These are phyloP conservation scores for Neodontobutis hainanensis DNA, from an alignment of 2,113 vertebrate genomes.

Conservation along the genomic window DNA sequence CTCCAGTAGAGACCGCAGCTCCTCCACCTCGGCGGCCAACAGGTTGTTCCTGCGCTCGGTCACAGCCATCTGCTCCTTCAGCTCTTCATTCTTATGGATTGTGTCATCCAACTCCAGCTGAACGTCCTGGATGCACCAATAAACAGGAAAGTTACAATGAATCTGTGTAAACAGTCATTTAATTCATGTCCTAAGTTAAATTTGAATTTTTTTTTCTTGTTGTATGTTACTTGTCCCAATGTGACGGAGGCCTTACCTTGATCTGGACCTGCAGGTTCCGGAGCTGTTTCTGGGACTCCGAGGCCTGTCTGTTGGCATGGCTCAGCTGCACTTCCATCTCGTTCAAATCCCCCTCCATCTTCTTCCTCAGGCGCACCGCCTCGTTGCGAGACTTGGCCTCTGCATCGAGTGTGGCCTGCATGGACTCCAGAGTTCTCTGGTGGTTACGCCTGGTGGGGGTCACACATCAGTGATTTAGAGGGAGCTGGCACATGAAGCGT, in stretches of 20 bases:
- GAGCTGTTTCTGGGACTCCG: constrained; percentile 85
- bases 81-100: constrained; percentile 81
- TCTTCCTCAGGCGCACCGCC: constrained; percentile 90
- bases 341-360: constrained; percentile 94
- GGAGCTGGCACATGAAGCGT: background rate
- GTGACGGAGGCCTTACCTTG: constrained; percentile 77
- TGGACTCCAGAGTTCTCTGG: constrained; percentile 88
- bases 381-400: constrained; percentile 90
- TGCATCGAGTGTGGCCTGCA: constrained; percentile 88
- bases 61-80: constrained; percentile 87
- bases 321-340: constrained; percentile 93
- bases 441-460: constrained; percentile 82
- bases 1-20: constrained; percentile 84
- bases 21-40: constrained; percentile 85
- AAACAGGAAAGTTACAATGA: too few relatives aligned
- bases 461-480: background rate
- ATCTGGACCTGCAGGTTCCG: constrained; percentile 88
- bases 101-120: constrained; percentile 90
- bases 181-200: too few relatives aligned
- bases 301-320: constrained; percentile 87
- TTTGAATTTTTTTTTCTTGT: too few relatives aligned
- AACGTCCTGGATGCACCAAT: constrained; percentile 77
- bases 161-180: too few relatives aligned
- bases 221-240: too few relatives aligned
- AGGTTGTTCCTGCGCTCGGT: constrained; percentile 87